Conservation (phyloP, 2,888 invertebrate genomes). For the Holacanthella duospinosa region DNA sequence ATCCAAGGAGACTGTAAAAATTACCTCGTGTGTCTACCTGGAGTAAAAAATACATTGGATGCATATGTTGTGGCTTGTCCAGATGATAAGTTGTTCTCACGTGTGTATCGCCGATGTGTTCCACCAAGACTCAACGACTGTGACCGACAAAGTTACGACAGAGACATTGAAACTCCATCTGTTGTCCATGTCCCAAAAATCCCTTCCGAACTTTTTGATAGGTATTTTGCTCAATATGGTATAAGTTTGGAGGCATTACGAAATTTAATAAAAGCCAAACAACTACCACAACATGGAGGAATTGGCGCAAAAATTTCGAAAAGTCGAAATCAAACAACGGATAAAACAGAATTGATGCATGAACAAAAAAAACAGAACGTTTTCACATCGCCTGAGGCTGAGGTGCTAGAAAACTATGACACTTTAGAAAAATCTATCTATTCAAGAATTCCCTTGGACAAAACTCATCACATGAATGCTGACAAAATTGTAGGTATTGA, state of each 20-base stretch:
- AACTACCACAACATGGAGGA: too few relatives aligned
- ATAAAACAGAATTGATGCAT: too few relatives aligned
- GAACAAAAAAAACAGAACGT: too few relatives aligned
- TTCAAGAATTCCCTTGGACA: too few relatives aligned
- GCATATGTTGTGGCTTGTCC: neutral
- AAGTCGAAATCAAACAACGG: too few relatives aligned
- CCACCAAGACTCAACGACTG: conserved; percentile 1
- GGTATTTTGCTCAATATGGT: neutral
- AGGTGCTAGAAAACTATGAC: too few relatives aligned
- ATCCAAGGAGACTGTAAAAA: neutral
- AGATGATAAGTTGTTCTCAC: neutral
- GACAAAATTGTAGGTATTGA: too few relatives aligned
- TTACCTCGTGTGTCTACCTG: neutral
- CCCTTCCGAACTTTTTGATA: neutral
- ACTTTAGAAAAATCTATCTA: too few relatives aligned
- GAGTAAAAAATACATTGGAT: neutral
- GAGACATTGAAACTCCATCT: neutral
- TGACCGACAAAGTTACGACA: neutral
- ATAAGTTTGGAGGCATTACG: neutral
- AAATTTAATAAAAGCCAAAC: too few relatives aligned
- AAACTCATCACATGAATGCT: too few relatives aligned
- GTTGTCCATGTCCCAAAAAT: neutral
- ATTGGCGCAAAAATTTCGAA: too few relatives aligned
- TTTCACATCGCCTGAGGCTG: too few relatives aligned
- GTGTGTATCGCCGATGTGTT: neutral